Percentiles rank a stretch among this genome's conserved stretches.
Conservation (phyloP, 2,888 invertebrate species). For the Plusia festucae region DNA sequence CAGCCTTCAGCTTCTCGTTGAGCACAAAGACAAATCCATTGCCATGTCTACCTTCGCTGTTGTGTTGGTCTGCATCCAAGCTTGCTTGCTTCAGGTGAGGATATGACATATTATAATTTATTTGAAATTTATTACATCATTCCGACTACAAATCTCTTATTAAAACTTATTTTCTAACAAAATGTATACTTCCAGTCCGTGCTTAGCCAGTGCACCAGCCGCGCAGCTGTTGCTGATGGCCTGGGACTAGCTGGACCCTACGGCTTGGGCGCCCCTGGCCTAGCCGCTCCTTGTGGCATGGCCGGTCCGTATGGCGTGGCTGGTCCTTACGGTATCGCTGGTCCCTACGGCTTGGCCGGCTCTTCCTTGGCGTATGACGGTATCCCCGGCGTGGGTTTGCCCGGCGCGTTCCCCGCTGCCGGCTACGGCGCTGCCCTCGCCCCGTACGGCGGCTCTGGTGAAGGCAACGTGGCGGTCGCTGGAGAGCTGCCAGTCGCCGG, state of each 20-base stretch:
- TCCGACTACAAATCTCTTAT: no score
- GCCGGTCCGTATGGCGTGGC: constrained; percentile 14
- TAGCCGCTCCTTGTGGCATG: constrained; percentile 8
- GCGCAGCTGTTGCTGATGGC: neutral
- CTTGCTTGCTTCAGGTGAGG: constrained; percentile 29
- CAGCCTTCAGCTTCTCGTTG: constrained; percentile 28
- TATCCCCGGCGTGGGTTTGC: constrained; percentile 6
- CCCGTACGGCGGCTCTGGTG: constrained; percentile 18
- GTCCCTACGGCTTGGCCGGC: constrained; percentile 13
- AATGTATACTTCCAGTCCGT: no score
- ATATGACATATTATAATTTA: neutral
- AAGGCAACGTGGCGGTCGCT: no score
- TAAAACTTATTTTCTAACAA: neutral
- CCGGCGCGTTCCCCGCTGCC: neutral
- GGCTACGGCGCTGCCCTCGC: constrained; percentile 16
- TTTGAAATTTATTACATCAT: neutral
- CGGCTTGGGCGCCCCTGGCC: constrained; percentile 12
- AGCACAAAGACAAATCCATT: constrained; percentile 31
- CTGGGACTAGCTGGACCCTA: constrained; percentile 44
- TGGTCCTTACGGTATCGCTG: constrained; percentile 36
- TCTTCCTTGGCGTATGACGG: constrained; percentile 5
- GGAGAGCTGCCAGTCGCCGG: constrained; percentile 10
- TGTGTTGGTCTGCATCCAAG: constrained; percentile 48
- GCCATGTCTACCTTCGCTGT: constrained; percentile 59
- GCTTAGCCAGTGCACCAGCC: neutral